A percentile compares a stretch with the other conserved stretches of the same genome.
Conservation (phyloP, 2,888 invertebrate genomes). For the Tortrix viridana region DNA sequence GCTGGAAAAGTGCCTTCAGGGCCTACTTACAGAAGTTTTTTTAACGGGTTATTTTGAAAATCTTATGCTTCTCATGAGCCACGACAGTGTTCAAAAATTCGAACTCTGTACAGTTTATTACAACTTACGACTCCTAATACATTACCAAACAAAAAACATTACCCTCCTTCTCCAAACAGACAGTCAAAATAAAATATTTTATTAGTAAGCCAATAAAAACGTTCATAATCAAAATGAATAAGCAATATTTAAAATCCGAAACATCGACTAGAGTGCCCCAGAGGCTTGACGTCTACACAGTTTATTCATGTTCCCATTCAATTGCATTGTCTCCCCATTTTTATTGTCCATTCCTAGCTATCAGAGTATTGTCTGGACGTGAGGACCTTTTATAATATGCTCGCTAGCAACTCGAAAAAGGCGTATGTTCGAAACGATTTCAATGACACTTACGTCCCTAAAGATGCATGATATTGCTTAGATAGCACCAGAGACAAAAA, state of each 20-base stretch:
- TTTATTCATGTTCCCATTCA: slow-evolving; percentile 68
- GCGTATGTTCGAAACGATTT: neutral
- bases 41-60: no score
- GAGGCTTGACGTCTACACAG: slow-evolving; percentile 54
- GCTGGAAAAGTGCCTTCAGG: no score
- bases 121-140: no score
- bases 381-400: slow-evolving; percentile 44
- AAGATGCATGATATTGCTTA: neutral
- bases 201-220: neutral
- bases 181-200: no score
- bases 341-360: slow-evolving; percentile 77
- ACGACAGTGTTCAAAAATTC: no score
- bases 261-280: slow-evolving; percentile 47
- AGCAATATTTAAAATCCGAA: neutral
- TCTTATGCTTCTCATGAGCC: no score
- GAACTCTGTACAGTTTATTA: no score
- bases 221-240: neutral
- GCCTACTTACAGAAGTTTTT: no score
- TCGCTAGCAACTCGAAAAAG: neutral
- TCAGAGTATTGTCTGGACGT: slow-evolving; percentile 67
- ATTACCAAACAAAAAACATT: no score
- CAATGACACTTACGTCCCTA: neutral
- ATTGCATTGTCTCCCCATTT: slow-evolving; percentile 70
- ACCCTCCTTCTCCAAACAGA: no score
- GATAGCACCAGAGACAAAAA: slow-evolving; percentile 61